These are phyloP conservation scores for Trichogramma pretiosum DNA, from an alignment of 1,140 invertebrate species.

Conservation along the genomic window DNA sequence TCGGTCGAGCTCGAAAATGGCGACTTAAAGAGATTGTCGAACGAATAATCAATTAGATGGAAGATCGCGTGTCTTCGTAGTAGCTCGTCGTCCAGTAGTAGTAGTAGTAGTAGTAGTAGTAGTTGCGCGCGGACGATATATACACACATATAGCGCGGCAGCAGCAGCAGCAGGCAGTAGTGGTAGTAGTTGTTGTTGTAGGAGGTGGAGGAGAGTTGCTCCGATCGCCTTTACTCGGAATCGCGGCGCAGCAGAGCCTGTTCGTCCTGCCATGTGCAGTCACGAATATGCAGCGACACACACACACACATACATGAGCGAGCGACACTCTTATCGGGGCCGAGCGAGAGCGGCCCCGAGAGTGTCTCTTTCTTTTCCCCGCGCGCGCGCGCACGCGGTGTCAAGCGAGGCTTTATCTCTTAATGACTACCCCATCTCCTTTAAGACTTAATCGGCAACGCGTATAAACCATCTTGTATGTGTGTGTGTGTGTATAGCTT, in stretches of 20 bases:
- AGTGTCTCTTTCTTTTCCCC: conserved; percentile 37
- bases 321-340: conserved; percentile 26
- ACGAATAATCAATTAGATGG: conserved; percentile 20
- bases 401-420: conserved; percentile 41
- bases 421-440: conserved; percentile 45
- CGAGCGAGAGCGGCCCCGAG: no score
- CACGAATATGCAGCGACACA: neutral
- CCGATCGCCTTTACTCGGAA: neutral
- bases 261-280: no score
- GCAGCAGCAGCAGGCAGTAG: no score
- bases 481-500: no score
- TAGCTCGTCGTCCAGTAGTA: no score
- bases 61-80: conserved; percentile 16
- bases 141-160: no score
- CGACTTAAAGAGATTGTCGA: conserved; percentile 17
- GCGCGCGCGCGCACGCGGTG: conserved; percentile 28
- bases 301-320: neutral
- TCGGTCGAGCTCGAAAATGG: conserved; percentile 4
- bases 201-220: neutral
- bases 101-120: no score
- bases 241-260: no score
- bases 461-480: conserved; percentile 42
- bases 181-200: no score
- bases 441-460: conserved; percentile 44
- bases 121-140: no score